A percentile compares a stretch with the other conserved stretches of the same genome.
Evolutionary conservation across 2,113 vertebrate species (phyloP).

Genomic region (Sinosuthora webbiana): DNA sequence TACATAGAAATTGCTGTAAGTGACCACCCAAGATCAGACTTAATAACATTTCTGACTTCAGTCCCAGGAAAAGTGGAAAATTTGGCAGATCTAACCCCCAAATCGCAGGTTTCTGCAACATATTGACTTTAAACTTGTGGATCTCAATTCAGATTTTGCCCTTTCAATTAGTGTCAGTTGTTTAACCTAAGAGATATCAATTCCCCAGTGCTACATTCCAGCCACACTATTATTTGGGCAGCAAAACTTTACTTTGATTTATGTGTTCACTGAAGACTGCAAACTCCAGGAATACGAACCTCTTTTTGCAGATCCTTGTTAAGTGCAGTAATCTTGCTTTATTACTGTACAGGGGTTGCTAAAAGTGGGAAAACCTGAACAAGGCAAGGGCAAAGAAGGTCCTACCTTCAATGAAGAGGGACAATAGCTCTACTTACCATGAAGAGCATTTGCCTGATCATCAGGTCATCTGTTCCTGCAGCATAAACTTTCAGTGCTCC

Average conservation of each 20-base stretch:
- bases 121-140: not conserved
- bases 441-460: not conserved
- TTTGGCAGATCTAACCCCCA: not conserved
- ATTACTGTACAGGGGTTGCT: not conserved
- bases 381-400: not conserved
- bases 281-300: not conserved
- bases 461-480: not conserved
- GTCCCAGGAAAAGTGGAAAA: not conserved
- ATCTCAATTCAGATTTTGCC: not conserved
- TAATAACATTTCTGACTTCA: not conserved
- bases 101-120: not conserved
- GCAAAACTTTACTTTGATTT: conserved; percentile 6
- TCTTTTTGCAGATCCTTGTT: not conserved
- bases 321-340: not conserved
- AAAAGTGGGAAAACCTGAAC: not conserved
- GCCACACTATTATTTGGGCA: not conserved
- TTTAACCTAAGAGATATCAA: not conserved
- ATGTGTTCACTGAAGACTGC: not conserved
- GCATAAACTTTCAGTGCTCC: not conserved
- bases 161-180: not conserved
- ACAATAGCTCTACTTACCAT: not conserved
- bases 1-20: not conserved
- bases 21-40: not conserved
- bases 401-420: not conserved
- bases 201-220: not conserved